Evolutionary conservation across 2,797 vertebrate genomes (phyloP), one percentile per base, ranked within the genome.

Genomic region (Oreortyx pictus): DNA sequence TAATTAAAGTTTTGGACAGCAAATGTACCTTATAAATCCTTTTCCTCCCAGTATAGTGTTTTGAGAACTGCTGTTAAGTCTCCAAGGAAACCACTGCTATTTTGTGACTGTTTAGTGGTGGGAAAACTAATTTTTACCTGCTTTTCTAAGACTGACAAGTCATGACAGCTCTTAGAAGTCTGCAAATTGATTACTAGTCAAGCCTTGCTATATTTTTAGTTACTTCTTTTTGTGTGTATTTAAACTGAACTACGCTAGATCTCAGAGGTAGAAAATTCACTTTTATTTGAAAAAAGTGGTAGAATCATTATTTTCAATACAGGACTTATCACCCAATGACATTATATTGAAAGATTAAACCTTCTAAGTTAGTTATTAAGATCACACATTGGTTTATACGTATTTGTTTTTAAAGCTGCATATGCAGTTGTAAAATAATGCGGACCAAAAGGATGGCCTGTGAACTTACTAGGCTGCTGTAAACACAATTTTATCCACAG

Each of bases 101-200:
- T 97, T 97, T 97, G 96, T 96, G 96, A 96, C 91, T 86, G 79
- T 93, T 89, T 97, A 93, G 92, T 97, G 96, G 96, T 97, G 95
- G 96, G 96, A 96, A 97, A 96, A 97, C 96, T 97, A 97, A 98
- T 98, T 98, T 98, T 98, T 98, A 98, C 98, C 97, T 98, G 95
- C 96, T 74, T 81, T 96, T 96, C 95, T 96, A 94, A 97, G 96
- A 97, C 97, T 98, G 97, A 98, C 97, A 97, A 97, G 97, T 97
- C 96, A 77, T 97, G 98, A 98, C 98, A 97, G 97, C 90, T 97
- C 96, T 96, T 81, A 97, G 88, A 94, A 90, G 82, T 95, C 96
- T 95, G 72, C 47, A 96, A 96, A 97, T 97, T 33, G 49, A 96
- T 97, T 97, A 96, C 95, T 96, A 97, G 95, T 97, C 82, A 97